Evolutionary conservation across 2,113 vertebrate genomes (phyloP).

Genomic region (Panthera leo): DNA sequence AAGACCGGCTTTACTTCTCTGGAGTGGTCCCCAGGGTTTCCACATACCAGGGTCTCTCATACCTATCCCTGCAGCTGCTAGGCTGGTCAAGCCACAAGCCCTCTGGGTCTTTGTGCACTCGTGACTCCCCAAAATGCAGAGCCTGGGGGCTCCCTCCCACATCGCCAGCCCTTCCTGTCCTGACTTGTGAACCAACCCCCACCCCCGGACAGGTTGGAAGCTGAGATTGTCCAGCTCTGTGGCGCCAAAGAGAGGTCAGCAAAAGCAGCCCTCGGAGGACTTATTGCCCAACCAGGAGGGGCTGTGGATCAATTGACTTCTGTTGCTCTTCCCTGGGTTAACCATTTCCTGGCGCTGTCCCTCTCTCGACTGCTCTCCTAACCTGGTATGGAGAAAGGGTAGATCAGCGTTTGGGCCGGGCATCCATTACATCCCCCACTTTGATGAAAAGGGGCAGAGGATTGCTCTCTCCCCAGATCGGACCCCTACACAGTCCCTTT

Average conservation of each 20-base stretch:
- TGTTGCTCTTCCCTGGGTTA: not conserved
- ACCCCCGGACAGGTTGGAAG: not conserved
- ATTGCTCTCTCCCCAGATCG: not conserved
- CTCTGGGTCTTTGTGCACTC: not conserved
- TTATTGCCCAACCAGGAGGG: slow-evolving; percentile 53
- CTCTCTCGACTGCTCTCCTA: not conserved
- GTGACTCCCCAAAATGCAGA: not conserved
- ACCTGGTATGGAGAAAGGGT: not conserved
- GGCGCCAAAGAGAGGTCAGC: slow-evolving; percentile 53
- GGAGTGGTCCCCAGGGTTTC: not conserved
- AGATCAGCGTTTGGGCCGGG: not conserved
- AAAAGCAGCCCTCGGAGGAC: not conserved
- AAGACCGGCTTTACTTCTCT: not conserved
- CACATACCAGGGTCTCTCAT: not conserved
- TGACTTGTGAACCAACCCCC: not conserved
- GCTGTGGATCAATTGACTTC: not conserved
- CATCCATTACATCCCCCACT: not conserved
- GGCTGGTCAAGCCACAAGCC: not conserved
- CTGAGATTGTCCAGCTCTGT: not conserved
- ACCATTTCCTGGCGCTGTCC: slow-evolving; percentile 45
- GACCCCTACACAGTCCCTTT: not conserved
- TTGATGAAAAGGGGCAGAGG: not conserved
- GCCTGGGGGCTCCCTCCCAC: not conserved
- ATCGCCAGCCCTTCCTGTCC: not conserved
- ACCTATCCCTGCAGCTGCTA: not conserved